Conservation (phyloP, 1,140 invertebrate species). For the Hycleus phaleratus region DNA sequence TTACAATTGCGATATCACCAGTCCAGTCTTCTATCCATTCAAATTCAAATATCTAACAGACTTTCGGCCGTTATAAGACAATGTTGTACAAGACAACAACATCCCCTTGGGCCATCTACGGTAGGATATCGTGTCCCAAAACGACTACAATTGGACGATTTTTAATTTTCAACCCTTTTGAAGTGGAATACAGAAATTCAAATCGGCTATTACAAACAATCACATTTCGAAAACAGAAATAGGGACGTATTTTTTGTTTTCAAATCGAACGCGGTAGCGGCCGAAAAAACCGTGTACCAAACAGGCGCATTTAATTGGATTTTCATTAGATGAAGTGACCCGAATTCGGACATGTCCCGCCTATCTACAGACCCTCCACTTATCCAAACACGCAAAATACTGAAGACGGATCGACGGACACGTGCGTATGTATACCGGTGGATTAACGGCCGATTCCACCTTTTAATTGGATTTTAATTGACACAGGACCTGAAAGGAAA, state of each 20-base stretch:
- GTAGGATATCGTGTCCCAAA: too few species aligned
- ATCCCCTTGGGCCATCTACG: too few species aligned
- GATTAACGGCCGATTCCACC: conserved; percentile 25
- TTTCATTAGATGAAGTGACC: conserved; percentile 14
- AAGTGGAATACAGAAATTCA: too few species aligned
- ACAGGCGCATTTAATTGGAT: conserved; percentile 12
- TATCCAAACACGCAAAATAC: conserved; percentile 20
- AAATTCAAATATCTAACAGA: too few species aligned
- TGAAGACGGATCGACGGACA: conserved; percentile 21
- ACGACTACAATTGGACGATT: too few species aligned
- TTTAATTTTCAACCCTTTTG: too few species aligned
- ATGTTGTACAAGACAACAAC: too few species aligned
- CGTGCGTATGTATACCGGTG: conserved; percentile 22
- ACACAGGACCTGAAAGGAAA: conserved; percentile 21
- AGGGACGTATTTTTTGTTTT: background rate
- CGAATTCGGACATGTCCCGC: conserved; percentile 7
- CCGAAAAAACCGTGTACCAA: conserved; percentile 9
- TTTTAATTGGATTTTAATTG: conserved; percentile 30
- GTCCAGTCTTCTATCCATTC: too few species aligned
- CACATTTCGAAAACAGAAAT: background rate
- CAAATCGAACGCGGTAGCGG: background rate
- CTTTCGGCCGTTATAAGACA: too few species aligned
- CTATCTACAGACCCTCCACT: conserved; percentile 10
- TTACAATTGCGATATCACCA: too few species aligned
- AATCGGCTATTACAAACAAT: background rate